Base-by-base conservation (phyloP, 2,888 invertebrate genomes). In the Ectemnius lituratus region DNA sequence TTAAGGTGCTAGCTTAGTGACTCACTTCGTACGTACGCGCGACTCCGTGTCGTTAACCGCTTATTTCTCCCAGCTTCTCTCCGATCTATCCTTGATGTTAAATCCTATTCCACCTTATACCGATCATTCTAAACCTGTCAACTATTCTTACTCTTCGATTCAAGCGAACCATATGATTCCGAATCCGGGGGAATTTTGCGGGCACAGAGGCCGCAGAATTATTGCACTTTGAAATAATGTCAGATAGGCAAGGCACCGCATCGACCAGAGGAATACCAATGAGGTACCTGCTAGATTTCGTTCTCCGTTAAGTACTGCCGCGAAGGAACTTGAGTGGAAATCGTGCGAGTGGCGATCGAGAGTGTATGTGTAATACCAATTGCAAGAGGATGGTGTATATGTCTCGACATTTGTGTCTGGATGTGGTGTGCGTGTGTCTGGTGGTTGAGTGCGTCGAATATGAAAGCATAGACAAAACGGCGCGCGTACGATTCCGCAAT, bases 161-260 rank as follows among this genome's bases (percentile, higher is more conserved):
- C 82, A 88, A 88, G 86, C 88, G 89, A 90, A 90, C 90, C 90
- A 90, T 90, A 89, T 88, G 86, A 77, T 85, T 84, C 81, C 70
- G 75, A 84, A 81, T 82, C 80, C 78, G 74, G 73, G 52, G 27
- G 45, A 63, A 23, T 14, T 14, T 47, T 14, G 16, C 47, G 52
- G 52, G n/a, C 52, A 14, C 16, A 5, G 52, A 14, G 37, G 8
- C 37, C 28, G 52, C 16, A 14, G 52, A 2, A 52, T 52, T 52
- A 52, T 52, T 52, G 52, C 52, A 52, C 52, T 14, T 16, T 16
- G n/a, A 52, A 52, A 11, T 37, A 8, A 52, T 14, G 52, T 16
- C 8, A 14, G 16, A 52, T 5, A 52, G 16, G 14, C 37, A 11
- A 37, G 14, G 52, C 11, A 52, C 5, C 52, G 52, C 52, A 52